phyloP scores from a whole-genome alignment of 2,888 invertebrate genomes.

The Ornithoptera alexandrae region DNA sequence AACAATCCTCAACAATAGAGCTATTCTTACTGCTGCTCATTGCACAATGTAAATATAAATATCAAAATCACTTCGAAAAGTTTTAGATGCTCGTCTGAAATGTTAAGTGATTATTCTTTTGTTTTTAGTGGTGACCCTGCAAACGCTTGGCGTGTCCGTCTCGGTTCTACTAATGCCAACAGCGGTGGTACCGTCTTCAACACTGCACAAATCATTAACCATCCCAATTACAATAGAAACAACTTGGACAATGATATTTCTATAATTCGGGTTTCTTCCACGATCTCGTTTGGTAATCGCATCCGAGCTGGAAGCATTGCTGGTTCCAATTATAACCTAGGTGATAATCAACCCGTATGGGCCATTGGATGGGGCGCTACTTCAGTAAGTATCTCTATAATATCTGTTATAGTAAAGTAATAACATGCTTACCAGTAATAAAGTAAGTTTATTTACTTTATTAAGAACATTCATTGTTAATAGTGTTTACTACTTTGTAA shows the following conservation, averaged over 20 bases:
- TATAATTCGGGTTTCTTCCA: constrained; percentile 38
- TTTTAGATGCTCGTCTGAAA: too few species aligned
- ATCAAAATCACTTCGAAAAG: background rate
- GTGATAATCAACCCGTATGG: constrained; percentile 49
- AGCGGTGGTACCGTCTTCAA: constrained; percentile 37
- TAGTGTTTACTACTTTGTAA: too few species aligned
- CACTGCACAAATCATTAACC: constrained; percentile 32
- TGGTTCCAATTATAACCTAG: constrained; percentile 48
- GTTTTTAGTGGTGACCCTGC: constrained; percentile 20
- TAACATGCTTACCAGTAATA: too few species aligned
- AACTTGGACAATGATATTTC: constrained; percentile 46
- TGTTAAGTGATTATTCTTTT: background rate
- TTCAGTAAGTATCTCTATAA: background rate
- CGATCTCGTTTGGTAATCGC: background rate
- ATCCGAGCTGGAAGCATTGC: constrained; percentile 43
- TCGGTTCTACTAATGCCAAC: constrained; percentile 38
- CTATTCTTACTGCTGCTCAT: constrained; percentile 41
- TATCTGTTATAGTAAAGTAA: background rate
- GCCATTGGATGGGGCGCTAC: constrained; percentile 55
- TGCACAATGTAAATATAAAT: constrained; percentile 38
- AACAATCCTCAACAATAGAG: constrained; percentile 38
- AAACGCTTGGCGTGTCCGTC: constrained; percentile 40
- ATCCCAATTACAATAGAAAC: constrained; percentile 38
- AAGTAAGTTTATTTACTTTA: too few species aligned
- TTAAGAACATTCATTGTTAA: too few species aligned